phyloP scores from a whole-genome alignment of 2,113 vertebrate genomes.

The Lonchura striata region DNA sequence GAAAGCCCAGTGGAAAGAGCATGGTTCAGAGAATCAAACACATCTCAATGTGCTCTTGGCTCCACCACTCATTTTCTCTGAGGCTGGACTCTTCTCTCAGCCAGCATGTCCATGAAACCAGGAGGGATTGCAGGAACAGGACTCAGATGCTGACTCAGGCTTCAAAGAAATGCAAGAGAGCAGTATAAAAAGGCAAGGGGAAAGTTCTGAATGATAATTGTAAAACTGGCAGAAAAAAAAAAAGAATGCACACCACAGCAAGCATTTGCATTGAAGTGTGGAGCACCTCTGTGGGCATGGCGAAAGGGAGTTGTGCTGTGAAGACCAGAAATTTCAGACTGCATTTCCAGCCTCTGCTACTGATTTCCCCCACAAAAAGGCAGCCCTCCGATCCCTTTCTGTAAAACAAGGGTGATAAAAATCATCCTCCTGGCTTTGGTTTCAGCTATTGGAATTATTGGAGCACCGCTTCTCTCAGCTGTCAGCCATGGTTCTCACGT shows the following conservation, averaged over 20 bases:
- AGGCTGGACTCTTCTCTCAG: neutral
- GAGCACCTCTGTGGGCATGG: neutral
- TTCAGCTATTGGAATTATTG: neutral
- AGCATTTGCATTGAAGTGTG: neutral
- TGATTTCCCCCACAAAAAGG: neutral
- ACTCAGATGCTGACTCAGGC: neutral
- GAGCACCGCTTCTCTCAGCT: neutral
- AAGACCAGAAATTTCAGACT: neutral
- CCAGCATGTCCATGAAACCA: neutral
- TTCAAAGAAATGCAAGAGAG: neutral
- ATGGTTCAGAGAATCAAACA: neutral
- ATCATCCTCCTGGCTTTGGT: neutral
- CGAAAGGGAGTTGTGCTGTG: neutral
- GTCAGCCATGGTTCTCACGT: neutral
- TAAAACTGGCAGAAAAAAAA: neutral
- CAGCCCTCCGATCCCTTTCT: neutral
- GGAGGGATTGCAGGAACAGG: neutral
- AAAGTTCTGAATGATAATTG: neutral
- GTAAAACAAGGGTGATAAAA: neutral
- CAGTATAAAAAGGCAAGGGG: neutral
- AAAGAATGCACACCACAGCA: neutral
- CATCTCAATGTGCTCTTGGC: neutral
- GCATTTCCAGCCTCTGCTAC: neutral
- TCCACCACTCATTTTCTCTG: neutral
- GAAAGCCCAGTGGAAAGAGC: slow-evolving; percentile 33